Evolutionary conservation across 1,140 invertebrate genomes (phyloP).

Genomic region (Ips typographus): DNA sequence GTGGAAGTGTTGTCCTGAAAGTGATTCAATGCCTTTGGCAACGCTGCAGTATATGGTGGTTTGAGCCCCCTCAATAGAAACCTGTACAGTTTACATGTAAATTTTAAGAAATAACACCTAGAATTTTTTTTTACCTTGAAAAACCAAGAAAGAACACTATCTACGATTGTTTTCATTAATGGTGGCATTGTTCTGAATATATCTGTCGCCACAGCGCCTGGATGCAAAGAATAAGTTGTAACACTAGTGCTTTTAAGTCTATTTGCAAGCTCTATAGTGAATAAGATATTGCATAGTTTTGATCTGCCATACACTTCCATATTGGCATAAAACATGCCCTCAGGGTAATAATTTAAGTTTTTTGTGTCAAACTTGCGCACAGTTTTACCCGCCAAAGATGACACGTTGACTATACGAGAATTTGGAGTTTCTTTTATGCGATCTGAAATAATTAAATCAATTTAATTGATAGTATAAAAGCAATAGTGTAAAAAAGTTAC

Average conservation of each 20-base stretch:
- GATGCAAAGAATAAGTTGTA: slow-evolving; percentile 80
- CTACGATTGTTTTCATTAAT: neutral
- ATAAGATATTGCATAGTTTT: slow-evolving; percentile 80
- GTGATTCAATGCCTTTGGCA: slow-evolving; percentile 65
- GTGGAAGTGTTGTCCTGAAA: slow-evolving; percentile 31
- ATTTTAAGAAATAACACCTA: too few relatives aligned
- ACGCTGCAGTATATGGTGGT: slow-evolving; percentile 76
- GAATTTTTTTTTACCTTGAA: slow-evolving; percentile 49
- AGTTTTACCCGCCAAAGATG: slow-evolving; percentile 16
- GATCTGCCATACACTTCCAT: slow-evolving; percentile 60
- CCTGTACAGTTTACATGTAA: slow-evolving; percentile 57
- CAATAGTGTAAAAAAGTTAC: slow-evolving; percentile 41
- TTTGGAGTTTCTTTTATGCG: slow-evolving; percentile 44
- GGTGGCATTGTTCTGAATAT: slow-evolving; percentile 15
- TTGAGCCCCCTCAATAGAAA: slow-evolving; percentile 74
- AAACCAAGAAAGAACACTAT: neutral
- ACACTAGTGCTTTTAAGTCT: slow-evolving; percentile 74
- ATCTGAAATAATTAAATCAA: slow-evolving; percentile 30
- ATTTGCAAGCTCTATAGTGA: slow-evolving; percentile 76
- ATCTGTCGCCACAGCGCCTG: slow-evolving; percentile 56
- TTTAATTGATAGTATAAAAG: too few relatives aligned
- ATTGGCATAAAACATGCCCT: neutral
- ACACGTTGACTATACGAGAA: slow-evolving; percentile 35
- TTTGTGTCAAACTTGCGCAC: slow-evolving; percentile 3
- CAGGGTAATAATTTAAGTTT: slow-evolving; percentile 22